Evolutionary conservation across 2,113 vertebrate species (phyloP).

Genomic region (Trogon surrucura): DNA sequence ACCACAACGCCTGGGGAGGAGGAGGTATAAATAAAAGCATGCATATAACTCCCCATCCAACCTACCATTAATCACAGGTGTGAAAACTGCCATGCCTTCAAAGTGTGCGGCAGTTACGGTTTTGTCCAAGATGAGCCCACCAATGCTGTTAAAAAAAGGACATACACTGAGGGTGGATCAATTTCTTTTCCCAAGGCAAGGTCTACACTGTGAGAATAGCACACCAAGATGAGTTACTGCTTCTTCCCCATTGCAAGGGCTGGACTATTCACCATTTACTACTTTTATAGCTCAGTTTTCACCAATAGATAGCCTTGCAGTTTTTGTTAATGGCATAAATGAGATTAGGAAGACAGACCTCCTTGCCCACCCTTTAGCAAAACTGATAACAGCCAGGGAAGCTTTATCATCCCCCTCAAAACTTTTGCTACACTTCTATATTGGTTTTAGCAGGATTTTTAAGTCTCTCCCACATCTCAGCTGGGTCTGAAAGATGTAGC

Average conservation of each 20-base stretch:
- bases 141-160: constrained; percentile 77
- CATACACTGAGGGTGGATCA: not conserved
- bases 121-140: constrained; percentile 91
- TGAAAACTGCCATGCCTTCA: constrained; percentile 90
- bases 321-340: not conserved
- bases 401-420: not conserved
- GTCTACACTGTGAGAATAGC: not conserved
- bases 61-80: constrained; percentile 92
- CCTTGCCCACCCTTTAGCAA: not conserved
- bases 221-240: not conserved
- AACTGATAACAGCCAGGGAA: not conserved
- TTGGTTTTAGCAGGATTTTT: not conserved
- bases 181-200: not conserved
- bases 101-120: constrained; percentile 85
- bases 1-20: not conserved
- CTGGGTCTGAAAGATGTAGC: not conserved
- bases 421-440: not conserved
- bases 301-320: not conserved
- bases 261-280: not conserved
- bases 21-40: not conserved
- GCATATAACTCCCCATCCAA: not conserved
- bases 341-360: not conserved
- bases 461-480: not conserved
- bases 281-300: not conserved
- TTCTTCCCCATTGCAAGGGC: not conserved